These are phyloP conservation scores for Lasioglossum vierecki DNA, from an alignment of 2,888 invertebrate species.

Conservation along the genomic window DNA sequence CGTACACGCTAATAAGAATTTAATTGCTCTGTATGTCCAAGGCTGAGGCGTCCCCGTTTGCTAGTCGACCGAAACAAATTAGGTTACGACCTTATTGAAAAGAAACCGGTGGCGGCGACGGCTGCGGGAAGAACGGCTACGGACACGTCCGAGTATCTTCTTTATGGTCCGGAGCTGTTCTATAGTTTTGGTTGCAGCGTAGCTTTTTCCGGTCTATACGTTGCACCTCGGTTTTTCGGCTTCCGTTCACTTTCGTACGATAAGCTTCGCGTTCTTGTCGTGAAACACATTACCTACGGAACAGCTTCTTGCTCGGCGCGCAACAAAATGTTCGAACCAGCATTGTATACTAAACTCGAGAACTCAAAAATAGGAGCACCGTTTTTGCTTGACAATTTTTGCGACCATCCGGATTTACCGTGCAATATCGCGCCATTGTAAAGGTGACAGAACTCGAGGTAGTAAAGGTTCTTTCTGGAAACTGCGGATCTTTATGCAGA, in stretches of 20 bases:
- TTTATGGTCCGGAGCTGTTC: background rate
- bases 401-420: background rate
- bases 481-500: no score
- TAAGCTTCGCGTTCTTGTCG: background rate
- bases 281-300: background rate
- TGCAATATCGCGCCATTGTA: no score
- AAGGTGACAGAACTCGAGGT: no score
- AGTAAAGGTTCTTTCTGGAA: no score
- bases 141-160: background rate
- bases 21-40: slow-evolving; percentile 59
- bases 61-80: slow-evolving; percentile 53
- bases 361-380: background rate
- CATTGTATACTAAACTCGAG: background rate
- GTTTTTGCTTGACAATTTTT: background rate
- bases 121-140: slow-evolving; percentile 29
- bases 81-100: slow-evolving; percentile 62
- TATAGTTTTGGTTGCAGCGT: slow-evolving; percentile 1
- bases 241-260: background rate
- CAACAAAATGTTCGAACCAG: background rate
- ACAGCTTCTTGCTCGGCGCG: background rate
- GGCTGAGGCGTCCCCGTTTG: slow-evolving; percentile 33
- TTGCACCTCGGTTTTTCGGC: background rate
- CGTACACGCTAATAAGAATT: slow-evolving; percentile 39
- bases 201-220: background rate
- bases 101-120: slow-evolving; percentile 30